Conservation (phyloP, 2,113 vertebrate genomes). For the Acrocephalus kingi region DNA sequence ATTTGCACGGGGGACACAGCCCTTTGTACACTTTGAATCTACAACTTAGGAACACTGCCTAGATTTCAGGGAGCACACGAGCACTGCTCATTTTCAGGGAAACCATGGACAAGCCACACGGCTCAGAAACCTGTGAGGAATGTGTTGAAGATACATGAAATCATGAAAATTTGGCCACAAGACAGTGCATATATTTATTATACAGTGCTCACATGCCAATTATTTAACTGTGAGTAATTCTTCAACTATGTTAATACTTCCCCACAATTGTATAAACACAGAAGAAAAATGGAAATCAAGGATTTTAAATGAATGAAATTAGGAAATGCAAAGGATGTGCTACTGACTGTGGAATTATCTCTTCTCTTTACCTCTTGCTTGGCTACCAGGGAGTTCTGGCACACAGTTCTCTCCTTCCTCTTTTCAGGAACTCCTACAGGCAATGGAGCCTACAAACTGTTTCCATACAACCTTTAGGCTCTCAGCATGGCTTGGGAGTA, state of each 20-base stretch:
- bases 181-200: neutral
- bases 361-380: neutral
- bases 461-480: neutral
- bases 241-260: neutral
- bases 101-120: neutral
- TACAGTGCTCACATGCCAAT: neutral
- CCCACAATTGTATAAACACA: neutral
- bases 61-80: neutral
- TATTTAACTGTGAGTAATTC: neutral
- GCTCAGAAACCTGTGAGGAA: neutral
- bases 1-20: neutral
- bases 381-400: neutral
- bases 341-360: neutral
- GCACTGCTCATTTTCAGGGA: neutral
- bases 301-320: neutral
- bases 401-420: neutral
- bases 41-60: neutral
- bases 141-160: neutral
- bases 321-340: neutral
- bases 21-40: neutral
- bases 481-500: neutral
- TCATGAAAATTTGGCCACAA: neutral
- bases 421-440: neutral
- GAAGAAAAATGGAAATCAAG: neutral
- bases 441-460: neutral